Conservation (phyloP, 1,140 invertebrate genomes). For the Scaptomyza hsui region DNA sequence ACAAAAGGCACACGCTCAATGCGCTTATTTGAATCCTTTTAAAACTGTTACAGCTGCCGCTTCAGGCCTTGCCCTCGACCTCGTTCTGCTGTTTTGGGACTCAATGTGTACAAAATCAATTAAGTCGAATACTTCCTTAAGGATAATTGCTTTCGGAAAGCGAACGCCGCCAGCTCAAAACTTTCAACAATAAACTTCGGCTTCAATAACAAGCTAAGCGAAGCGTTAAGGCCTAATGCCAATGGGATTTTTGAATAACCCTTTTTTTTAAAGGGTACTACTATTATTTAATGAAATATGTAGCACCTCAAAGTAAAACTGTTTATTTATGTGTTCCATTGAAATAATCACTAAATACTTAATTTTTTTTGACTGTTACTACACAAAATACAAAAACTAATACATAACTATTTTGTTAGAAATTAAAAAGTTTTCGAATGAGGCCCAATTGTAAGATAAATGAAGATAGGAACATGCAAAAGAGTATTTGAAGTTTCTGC, state of each 20-base stretch:
- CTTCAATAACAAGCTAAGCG: slow-evolving; percentile 76
- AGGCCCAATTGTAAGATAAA: no score
- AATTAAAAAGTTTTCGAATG: no score
- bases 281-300: background rate
- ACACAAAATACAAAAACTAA: no score
- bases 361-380: no score
- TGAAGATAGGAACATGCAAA: no score
- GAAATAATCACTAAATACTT: no score
- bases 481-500: slow-evolving; percentile 1
- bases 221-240: slow-evolving; percentile 79
- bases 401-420: no score
- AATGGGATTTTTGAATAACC: slow-evolving; percentile 55
- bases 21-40: slow-evolving; percentile 80
- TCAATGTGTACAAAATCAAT: slow-evolving; percentile 64
- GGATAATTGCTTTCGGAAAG: slow-evolving; percentile 80
- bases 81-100: background rate
- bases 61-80: background rate
- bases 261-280: background rate
- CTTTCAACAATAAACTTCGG: slow-evolving; percentile 76
- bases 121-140: slow-evolving; percentile 80
- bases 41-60: slow-evolving; percentile 64
- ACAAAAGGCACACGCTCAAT: slow-evolving; percentile 60
- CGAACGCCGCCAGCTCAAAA: slow-evolving; percentile 64
- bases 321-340: no score
- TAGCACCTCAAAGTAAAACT: background rate